phyloP scores from a whole-genome alignment of 2,888 invertebrate species.

The Tetragonula carbonaria region DNA sequence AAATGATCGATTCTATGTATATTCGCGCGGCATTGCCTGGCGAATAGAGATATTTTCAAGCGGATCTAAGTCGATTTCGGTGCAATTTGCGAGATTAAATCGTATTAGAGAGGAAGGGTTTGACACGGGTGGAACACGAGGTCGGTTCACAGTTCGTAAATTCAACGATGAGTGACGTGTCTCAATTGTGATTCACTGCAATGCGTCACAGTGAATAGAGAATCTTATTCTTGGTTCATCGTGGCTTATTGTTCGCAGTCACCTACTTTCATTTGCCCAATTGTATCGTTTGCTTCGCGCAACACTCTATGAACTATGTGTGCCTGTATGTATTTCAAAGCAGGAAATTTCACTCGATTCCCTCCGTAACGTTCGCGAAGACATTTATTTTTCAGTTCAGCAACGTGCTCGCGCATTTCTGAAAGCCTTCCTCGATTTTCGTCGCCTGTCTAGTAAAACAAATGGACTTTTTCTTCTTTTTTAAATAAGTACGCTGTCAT shows the following conservation, averaged over 20 bases:
- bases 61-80: background rate
- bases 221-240: conserved; percentile 63
- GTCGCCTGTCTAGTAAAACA: background rate
- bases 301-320: conserved; percentile 17
- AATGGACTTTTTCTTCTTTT: background rate
- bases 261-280: conserved; percentile 57
- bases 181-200: conserved; percentile 66
- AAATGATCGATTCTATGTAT: conserved; percentile 24
- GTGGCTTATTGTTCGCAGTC: conserved; percentile 58
- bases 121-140: background rate
- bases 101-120: conserved; percentile 13
- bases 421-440: background rate
- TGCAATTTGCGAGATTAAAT: conserved; percentile 1
- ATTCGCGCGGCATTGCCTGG: too few species aligned
- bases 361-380: background rate
- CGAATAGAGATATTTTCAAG: conserved; percentile 18
- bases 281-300: conserved; percentile 53
- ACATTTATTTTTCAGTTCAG: background rate
- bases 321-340: background rate
- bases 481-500: background rate
- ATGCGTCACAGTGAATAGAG: conserved; percentile 65
- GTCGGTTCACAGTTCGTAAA: conserved; percentile 27
- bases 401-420: background rate
- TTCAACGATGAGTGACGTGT: conserved; percentile 63
- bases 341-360: background rate